Evolutionary conservation across 2,113 vertebrate genomes (phyloP).

Genomic region (Ctenodactylus gundi): DNA sequence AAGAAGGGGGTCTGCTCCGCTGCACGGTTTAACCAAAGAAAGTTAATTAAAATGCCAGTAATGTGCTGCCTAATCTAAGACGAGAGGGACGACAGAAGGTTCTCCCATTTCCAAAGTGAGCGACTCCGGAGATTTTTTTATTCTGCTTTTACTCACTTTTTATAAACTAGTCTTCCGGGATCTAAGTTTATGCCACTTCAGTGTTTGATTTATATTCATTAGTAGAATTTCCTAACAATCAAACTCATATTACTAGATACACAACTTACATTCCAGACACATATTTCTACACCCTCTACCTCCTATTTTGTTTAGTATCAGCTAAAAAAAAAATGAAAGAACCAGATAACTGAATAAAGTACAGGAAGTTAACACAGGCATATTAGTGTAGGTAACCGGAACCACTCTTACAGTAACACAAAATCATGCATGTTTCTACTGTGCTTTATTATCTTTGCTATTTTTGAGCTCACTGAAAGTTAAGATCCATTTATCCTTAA

Average conservation of each 20-base stretch:
- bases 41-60: constrained; percentile 61
- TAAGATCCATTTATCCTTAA: constrained; percentile 49
- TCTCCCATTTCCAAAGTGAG: neutral
- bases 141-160: neutral
- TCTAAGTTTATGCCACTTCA: neutral
- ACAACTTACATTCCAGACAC: neutral
- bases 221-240: neutral
- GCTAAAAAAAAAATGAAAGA: neutral
- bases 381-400: neutral
- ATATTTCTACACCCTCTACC: neutral
- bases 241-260: neutral
- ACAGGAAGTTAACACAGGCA: constrained; percentile 7
- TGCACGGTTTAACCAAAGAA: constrained; percentile 34
- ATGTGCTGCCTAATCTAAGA: neutral
- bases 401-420: constrained; percentile 52
- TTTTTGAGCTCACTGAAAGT: constrained; percentile 25
- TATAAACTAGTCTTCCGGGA: neutral
- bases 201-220: constrained; percentile 34
- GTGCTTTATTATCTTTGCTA: neutral
- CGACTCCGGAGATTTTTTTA: neutral
- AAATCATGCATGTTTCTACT: neutral
- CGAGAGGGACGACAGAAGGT: neutral
- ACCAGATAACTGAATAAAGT: neutral
- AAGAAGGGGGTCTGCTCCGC: neutral
- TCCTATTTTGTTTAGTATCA: neutral